Evolutionary conservation across 1,140 invertebrate genomes (phyloP).

Genomic region (Drosophila neocordata): DNA sequence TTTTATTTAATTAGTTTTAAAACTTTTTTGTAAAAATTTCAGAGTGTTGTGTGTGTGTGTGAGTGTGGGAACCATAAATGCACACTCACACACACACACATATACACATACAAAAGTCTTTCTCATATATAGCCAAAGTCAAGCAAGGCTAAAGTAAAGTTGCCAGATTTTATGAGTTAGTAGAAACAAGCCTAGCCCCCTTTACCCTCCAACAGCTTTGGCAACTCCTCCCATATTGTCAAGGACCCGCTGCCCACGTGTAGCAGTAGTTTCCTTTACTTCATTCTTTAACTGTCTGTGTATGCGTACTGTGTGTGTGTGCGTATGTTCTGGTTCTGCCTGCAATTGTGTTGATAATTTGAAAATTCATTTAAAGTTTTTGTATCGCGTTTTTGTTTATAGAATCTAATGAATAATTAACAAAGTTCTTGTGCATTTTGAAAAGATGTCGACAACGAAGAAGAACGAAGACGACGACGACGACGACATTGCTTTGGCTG

Average conservation of each 20-base stretch:
- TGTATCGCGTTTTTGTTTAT: conserved; percentile 82
- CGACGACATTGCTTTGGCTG: neutral
- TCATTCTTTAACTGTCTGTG: neutral
- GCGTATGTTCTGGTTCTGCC: conserved; percentile 61
- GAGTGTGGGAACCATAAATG: conserved; percentile 47
- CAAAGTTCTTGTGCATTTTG: conserved; percentile 79
- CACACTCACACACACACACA: conserved; percentile 36
- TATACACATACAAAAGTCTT: conserved; percentile 33
- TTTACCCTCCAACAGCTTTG: neutral
- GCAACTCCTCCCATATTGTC: conserved; percentile 24
- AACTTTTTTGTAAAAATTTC: conserved; percentile 65
- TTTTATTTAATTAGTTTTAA: conserved; percentile 82
- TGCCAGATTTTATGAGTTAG: conserved; percentile 76
- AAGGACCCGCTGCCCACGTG: conserved; percentile 54
- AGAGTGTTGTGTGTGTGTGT: neutral
- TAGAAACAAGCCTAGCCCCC: conserved; percentile 24
- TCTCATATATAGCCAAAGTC: conserved; percentile 11
- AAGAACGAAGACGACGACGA: conserved; percentile 5
- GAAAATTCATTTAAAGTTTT: conserved; percentile 82
- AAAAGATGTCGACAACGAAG: conserved; percentile 64
- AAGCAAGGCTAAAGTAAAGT: conserved; percentile 57
- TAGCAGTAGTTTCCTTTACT: neutral
- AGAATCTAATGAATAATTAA: conserved; percentile 82
- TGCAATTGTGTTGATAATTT: conserved; percentile 82
- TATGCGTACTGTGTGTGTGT: conserved; percentile 23